Conservation (phyloP, 2,888 invertebrate genomes). For the Eurytoma adleriae region DNA sequence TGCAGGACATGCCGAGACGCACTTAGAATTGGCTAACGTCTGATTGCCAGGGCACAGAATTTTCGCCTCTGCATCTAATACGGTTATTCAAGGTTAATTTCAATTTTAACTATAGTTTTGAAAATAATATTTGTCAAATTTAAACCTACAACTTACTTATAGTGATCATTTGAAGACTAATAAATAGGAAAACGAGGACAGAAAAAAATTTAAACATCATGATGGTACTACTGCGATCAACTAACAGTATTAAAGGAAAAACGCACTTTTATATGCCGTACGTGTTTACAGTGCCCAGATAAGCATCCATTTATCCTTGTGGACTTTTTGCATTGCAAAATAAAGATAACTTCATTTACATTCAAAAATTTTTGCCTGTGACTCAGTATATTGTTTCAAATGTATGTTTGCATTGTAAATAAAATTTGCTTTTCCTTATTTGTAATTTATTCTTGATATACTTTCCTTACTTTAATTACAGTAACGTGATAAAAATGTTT, state of each 20-base stretch:
- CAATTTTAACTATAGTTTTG: too few species aligned
- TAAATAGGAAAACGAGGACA: not conserved
- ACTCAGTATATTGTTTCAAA: too few species aligned
- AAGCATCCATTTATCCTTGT: not conserved
- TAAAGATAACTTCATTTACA: too few species aligned
- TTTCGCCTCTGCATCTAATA: not conserved
- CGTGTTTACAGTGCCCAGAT: too few species aligned
- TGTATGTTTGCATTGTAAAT: too few species aligned
- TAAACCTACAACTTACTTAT: not conserved
- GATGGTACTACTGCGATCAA: not conserved
- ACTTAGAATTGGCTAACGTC: not conserved
- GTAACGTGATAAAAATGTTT: not conserved
- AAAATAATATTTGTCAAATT: not conserved
- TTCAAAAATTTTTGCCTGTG: too few species aligned
- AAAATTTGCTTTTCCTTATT: too few species aligned
- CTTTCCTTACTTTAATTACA: not conserved
- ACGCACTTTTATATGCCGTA: not conserved
- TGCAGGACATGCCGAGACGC: constrained; percentile 14
- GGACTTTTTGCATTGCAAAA: too few species aligned
- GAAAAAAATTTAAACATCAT: constrained; percentile 13
- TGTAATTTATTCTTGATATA: too few species aligned
- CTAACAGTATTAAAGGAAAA: not conserved
- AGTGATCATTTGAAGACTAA: not conserved
- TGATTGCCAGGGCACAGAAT: not conserved
- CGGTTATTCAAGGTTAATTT: not conserved